phyloP scores from a whole-genome alignment of 2,888 invertebrate genomes.

The Osmoderma eremita region DNA sequence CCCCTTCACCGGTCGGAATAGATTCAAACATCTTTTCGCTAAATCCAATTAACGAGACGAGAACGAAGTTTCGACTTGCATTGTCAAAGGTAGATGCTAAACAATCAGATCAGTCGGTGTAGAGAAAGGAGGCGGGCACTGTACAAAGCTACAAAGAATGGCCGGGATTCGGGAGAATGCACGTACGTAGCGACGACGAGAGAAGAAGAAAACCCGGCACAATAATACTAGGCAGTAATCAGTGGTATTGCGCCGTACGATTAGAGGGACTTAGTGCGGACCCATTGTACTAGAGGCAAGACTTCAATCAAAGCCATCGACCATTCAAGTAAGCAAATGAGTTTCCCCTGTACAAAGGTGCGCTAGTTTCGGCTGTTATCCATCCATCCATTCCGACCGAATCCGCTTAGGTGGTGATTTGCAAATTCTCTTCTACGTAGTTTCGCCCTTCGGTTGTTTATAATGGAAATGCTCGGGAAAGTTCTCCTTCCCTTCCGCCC shows the following conservation, averaged over 20 bases:
- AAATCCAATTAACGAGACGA: constrained; percentile 11
- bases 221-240: constrained; percentile 26
- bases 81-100: neutral
- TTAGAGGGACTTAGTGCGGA: constrained; percentile 27
- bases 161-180: neutral
- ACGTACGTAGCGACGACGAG: neutral
- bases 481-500: too few relatives aligned
- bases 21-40: neutral
- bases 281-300: constrained; percentile 29
- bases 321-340: constrained; percentile 38
- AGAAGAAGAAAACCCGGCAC: constrained; percentile 15
- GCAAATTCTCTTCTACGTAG: constrained; percentile 12
- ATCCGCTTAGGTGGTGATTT: constrained; percentile 24
- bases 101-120: neutral
- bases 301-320: constrained; percentile 36
- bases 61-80: constrained; percentile 6
- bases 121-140: neutral
- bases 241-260: constrained; percentile 34
- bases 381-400: constrained; percentile 4
- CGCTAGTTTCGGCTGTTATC: constrained; percentile 12
- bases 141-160: constrained; percentile 4
- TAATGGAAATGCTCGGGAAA: neutral
- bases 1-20: neutral
- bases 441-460: neutral
- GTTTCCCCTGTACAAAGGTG: constrained; percentile 34